Base-by-base conservation (phyloP, 2,797 vertebrate genomes). In the Danio jaintianensis region DNA sequence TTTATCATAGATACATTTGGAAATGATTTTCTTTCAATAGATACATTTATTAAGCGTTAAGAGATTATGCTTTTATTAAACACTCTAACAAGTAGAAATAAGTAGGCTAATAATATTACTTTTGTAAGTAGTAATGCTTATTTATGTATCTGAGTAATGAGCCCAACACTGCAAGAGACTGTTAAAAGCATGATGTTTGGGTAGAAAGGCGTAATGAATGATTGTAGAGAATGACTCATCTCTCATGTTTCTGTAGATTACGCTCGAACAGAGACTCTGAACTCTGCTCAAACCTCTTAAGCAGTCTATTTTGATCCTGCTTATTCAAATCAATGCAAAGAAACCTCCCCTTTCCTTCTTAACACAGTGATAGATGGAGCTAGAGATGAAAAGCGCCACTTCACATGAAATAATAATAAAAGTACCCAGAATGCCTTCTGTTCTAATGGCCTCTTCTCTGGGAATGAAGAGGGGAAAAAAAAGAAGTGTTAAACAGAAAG, bases 311-410 rank as follows among this genome's bases (percentile, higher is more conserved):
- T 61, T 42, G 18, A 47, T 70, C 38, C 7, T 50, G 42, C 62
- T 77, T 71, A 69, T 81, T 63, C 64, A 69, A 81, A 81, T 76
- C 66, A 18, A 36, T 29, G n/a, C 8, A 29, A 48, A 50, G 13
- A 6, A 52, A 69, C 55, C 63, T 56, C 16, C 9, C 53, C 50
- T 55, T 61, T 29, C 16, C 13, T 73, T 38, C 80, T 78, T 78
- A 78, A 82, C 42, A 38, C n/a, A 43, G 55, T 79, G 53, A 80
- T n/a, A 71, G 64, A 82, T 76, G 45, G 40, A 61, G 40, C 29
- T 18, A 16, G 12, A 70, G 50, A 77, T 68, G 73, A 59, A 80
- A 75, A 80, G 45, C 42, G 40, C 18, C 61, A n/a, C 56, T 80
- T 73, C 4, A 40, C 71, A 59, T 76, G 38, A 76, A 77, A 64